Conservation (phyloP, 1,140 invertebrate species). For the Phocides pigmalion region DNA sequence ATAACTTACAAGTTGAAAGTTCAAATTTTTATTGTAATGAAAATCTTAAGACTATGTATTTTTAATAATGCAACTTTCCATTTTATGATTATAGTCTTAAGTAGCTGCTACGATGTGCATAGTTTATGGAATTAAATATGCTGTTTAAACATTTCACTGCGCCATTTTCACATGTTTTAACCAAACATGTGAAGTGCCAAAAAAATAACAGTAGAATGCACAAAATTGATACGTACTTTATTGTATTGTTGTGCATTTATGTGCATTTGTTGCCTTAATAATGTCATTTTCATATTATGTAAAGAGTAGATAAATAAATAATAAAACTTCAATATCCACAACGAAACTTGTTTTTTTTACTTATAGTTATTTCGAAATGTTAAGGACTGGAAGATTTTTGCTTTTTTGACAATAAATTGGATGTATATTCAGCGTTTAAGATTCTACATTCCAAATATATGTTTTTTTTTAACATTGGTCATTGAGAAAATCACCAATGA, state of each 20-base stretch:
- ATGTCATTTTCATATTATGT: slow-evolving; percentile 15
- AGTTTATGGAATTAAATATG: not conserved
- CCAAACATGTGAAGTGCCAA: slow-evolving; percentile 29
- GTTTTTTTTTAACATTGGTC: too few species aligned
- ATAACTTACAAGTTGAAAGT: not conserved
- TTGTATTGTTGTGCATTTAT: slow-evolving; percentile 20
- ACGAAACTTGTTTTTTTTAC: too few species aligned
- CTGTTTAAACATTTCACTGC: not conserved
- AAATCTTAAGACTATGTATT: not conserved
- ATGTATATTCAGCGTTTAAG: too few species aligned
- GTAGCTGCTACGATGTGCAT: slow-evolving; percentile 20
- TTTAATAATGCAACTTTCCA: slow-evolving; percentile 1
- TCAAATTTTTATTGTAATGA: not conserved
- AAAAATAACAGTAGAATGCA: slow-evolving; percentile 25
- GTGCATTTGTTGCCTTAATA: slow-evolving; percentile 18
- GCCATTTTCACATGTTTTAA: slow-evolving; percentile 21
- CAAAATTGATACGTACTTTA: slow-evolving; percentile 18
- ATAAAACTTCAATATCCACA: slow-evolving; percentile 22
- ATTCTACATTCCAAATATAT: too few species aligned
- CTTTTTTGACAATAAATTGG: too few species aligned
- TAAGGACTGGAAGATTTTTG: too few species aligned
- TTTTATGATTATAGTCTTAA: not conserved
- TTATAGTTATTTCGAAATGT: too few species aligned
- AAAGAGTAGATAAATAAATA: slow-evolving; percentile 22
- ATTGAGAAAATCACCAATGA: too few species aligned